Base-by-base conservation (phyloP, 1,140 invertebrate species). In the Trichonephila clavata region DNA sequence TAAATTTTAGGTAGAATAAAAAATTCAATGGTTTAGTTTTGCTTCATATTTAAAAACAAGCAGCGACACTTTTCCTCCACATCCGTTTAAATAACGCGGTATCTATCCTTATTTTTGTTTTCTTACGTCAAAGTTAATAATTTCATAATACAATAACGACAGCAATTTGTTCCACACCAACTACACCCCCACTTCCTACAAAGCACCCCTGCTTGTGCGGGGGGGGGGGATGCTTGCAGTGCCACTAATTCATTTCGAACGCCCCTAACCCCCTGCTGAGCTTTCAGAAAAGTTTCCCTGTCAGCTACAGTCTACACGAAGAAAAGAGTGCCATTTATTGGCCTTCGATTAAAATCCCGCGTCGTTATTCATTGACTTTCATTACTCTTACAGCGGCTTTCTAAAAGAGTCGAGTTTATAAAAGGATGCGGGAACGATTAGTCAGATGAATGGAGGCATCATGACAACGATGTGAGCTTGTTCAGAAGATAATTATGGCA, bases 291-390 rank as follows among this genome's bases (percentile, higher is more conserved):
- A 86, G 24, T 63, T 32, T 18, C 27, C 24, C 84, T 86, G 59
- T 86, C 84, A 86, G 60, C 7, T 24, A 32, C 81, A 84, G 81
- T 57, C n/a, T 57, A 63, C 61, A 63, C 61, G 61, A 63, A 63
- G 16, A 39, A 77, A 77, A 77, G 71, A 71, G 71, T 39, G 27
- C 14, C 71, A 27, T 86, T n/a, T 57, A 83, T 83, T 59, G 81
- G 43, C 43, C 81, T 83, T 83, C 81, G 81, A 81, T 43, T 81
- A n/a, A 81, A 50, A 21, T 43, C 77, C 65, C 27, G 77, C 32
- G 24, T 77, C 71, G 32, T 83, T 83, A 57, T 83, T 83, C 81
- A 83, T 83, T 83, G 81, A 83, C 81, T 83, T 57, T 24, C 81
- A 50, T 50, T 83, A 83, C 39, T 50, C 80, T 83, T 71, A 27